Base-by-base conservation (phyloP, 2,113 vertebrate genomes). In the Peucedramus taeniatus region DNA sequence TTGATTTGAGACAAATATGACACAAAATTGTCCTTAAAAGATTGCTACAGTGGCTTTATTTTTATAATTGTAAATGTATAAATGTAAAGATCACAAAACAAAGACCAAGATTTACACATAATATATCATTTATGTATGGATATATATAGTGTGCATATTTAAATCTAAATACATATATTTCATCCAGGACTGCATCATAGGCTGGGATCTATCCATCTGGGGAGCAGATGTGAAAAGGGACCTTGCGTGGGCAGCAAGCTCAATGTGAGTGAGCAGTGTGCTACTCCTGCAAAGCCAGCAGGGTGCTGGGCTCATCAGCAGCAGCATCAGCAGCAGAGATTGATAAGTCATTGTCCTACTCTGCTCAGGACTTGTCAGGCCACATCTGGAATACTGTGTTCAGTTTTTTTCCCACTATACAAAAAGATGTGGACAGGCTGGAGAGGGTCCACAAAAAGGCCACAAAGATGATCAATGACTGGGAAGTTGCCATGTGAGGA, bases 261-360 rank as follows among this genome's bases (percentile, higher is more conserved):
- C 49, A 13, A 0, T 17, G 39, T 11, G 18, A 84, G 17, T 0
- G 1, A 68, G 16, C 40, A 44, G 37, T 7, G 37, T 35, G n/a
- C 18, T 45, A 30, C 37, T 45, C 17, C 10, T 11, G 26, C 22
- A 35, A 8, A 37, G 3, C 19, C 65, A 61, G 18, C 18, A 39
- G 28, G 3, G 7, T 39, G 39, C 31, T 33, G 65, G 39, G 19
- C 21, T 79, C 31, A n/a, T 22, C 72, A 23, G 5, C 49, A 16
- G 6, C 0, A 5, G 8, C 40, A 78, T 26, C 59, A 27, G 27
- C 59, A 56, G 23, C 53, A 59, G 44, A 35, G 64, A 51, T 26
- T 13, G 35, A 31, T 8, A 27, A 33, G 3, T 9, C 37, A 18
- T 21, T 47, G 27, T 20, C 13, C 30, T 51, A 47, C 57, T 53